phyloP scores from a whole-genome alignment of 2,113 vertebrate species.

The Felis chaus region DNA sequence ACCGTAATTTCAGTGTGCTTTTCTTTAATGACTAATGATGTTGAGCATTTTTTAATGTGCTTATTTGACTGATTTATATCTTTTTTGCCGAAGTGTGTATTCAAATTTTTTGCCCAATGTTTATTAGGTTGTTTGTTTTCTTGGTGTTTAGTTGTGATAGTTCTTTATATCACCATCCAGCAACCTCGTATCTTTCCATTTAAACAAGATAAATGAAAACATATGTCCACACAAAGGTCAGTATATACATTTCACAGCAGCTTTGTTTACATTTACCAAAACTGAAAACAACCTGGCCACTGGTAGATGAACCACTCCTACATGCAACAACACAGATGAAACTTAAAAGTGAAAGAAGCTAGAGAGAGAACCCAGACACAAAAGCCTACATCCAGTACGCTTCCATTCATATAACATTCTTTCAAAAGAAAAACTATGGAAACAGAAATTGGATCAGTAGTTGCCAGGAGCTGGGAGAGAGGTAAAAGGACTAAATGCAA shows the following conservation, averaged over 20 bases:
- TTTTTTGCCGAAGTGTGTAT: not conserved
- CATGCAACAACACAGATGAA: not conserved
- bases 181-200: not conserved
- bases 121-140: not conserved
- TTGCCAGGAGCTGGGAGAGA: not conserved
- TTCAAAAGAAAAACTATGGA: not conserved
- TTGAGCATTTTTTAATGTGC: not conserved
- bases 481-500: not conserved
- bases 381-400: not conserved
- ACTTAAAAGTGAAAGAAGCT: not conserved
- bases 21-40: not conserved
- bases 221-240: not conserved
- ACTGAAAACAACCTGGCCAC: not conserved
- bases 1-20: not conserved
- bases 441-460: not conserved
- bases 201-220: not conserved
- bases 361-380: not conserved
- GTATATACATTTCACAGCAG: not conserved
- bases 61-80: not conserved
- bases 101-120: not conserved
- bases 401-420: not conserved
- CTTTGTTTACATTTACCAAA: not conserved
- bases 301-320: not conserved
- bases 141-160: not conserved
- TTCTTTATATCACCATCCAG: not conserved